These are phyloP conservation scores for Scaptodrosophila latifasciaeformis DNA, from an alignment of 2,888 invertebrate species.

Conservation along the genomic window DNA sequence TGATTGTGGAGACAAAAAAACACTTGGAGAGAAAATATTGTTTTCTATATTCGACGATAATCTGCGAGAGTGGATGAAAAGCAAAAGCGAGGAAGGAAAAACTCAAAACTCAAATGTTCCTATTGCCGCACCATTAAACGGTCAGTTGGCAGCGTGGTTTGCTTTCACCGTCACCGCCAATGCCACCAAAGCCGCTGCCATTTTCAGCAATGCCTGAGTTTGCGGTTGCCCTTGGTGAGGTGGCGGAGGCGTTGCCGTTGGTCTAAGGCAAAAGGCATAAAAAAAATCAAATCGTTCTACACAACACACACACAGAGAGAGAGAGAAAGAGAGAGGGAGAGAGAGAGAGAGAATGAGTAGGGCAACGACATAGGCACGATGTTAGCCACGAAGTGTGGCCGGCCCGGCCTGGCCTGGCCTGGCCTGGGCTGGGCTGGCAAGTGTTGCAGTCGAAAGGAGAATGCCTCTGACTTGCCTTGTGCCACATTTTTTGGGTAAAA, in stretches of 20 bases:
- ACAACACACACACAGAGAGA: conserved; percentile 37
- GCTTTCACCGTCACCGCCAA: too few relatives aligned
- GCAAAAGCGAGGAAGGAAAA: background rate
- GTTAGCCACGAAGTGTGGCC: background rate
- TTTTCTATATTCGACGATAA: too few relatives aligned
- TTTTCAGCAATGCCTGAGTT: too few relatives aligned
- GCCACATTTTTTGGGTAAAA: conserved; percentile 1
- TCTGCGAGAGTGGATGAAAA: too few relatives aligned
- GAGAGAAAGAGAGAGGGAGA: too few relatives aligned
- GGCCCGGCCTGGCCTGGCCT: background rate
- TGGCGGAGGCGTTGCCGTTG: conserved; percentile 31
- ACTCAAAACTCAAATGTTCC: background rate
- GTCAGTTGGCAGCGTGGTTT: conserved; percentile 6
- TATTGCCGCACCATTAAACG: conserved; percentile 46
- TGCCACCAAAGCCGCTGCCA: too few relatives aligned
- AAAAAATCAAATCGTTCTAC: conserved; percentile 56
- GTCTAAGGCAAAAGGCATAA: conserved; percentile 46
- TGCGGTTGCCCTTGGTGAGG: conserved; percentile 5
- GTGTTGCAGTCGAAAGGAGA: conserved; percentile 2
- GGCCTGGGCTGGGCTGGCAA: background rate
- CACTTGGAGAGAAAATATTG: too few relatives aligned
- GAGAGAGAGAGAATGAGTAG: too few relatives aligned
- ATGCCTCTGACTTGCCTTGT: background rate
- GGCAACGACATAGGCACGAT: too few relatives aligned
- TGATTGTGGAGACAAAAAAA: too few relatives aligned